A percentile compares a stretch with the other conserved stretches of the same genome.
These are phyloP conservation scores for Anarsia innoxiella DNA, from an alignment of 2,888 invertebrate genomes.

Conservation along the genomic window DNA sequence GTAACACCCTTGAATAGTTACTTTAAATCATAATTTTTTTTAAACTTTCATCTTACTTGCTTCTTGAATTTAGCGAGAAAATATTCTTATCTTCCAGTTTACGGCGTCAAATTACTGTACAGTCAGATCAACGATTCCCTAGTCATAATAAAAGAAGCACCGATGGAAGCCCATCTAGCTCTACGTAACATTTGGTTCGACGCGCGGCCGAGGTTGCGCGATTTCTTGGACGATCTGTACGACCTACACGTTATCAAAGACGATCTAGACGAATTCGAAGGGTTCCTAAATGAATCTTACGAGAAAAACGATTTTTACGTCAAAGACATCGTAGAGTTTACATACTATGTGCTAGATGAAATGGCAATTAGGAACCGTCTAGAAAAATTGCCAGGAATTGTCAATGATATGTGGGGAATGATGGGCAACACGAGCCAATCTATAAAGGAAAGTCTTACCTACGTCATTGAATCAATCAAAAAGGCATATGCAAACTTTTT, in stretches of 20 bases:
- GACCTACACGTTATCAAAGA: conserved; percentile 82
- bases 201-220: conserved; percentile 80
- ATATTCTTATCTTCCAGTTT: too few species aligned
- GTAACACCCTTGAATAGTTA: too few species aligned
- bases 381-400: conserved; percentile 84
- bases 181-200: conserved; percentile 84
- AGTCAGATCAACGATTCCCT: conserved; percentile 60
- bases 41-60: too few species aligned
- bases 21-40: too few species aligned
- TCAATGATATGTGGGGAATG: conserved; percentile 88
- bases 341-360: conserved; percentile 83
- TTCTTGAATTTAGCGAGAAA: too few species aligned
- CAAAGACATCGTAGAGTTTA: conserved; percentile 82
- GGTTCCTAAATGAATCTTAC: conserved; percentile 85
- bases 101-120: conserved; percentile 52
- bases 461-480: conserved; percentile 83
- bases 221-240: conserved; percentile 83
- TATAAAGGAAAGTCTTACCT: conserved; percentile 82
- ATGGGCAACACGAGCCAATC: conserved; percentile 90
- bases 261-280: conserved; percentile 81
- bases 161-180: conserved; percentile 81
- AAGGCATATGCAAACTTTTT: conserved; percentile 81
- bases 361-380: conserved; percentile 85
- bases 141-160: conserved; percentile 64
- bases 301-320: conserved; percentile 89